Evolutionary conservation across 2,797 vertebrate genomes (phyloP).

Genomic region (Tenualosa thibaudeaui): DNA sequence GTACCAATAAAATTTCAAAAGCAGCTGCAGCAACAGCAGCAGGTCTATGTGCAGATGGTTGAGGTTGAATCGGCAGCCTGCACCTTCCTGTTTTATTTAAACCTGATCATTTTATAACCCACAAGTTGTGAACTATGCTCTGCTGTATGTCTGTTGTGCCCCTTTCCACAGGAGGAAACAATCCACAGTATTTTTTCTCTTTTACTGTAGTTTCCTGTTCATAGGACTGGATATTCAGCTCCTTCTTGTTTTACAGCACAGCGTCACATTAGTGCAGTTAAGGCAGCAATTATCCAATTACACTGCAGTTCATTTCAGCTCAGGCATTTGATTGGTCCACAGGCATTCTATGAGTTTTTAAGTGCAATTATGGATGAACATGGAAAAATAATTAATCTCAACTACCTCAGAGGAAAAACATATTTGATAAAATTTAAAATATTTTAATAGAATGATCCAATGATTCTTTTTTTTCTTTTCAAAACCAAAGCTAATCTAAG

Average conservation of each 20-base stretch:
- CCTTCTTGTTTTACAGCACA: neutral
- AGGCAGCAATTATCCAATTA: neutral
- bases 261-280: neutral
- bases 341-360: neutral
- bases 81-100: slow-evolving; percentile 16
- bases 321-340: neutral
- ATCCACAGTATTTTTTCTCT: neutral
- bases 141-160: slow-evolving; percentile 6
- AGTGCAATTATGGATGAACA: neutral
- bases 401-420: neutral
- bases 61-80: neutral
- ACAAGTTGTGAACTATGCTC: neutral
- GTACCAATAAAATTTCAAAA: neutral
- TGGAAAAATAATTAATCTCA: too few relatives aligned
- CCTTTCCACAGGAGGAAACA: neutral
- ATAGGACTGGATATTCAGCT: neutral
- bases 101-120: neutral
- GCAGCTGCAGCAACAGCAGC: neutral
- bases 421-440: too few relatives aligned
- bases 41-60: neutral
- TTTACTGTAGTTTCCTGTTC: neutral
- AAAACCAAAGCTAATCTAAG: neutral
- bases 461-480: neutral
- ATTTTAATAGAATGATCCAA: too few relatives aligned
- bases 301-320: neutral